Evolutionary conservation across 2,888 invertebrate genomes (phyloP).

Genomic region (Sinotaia quadrata): DNA sequence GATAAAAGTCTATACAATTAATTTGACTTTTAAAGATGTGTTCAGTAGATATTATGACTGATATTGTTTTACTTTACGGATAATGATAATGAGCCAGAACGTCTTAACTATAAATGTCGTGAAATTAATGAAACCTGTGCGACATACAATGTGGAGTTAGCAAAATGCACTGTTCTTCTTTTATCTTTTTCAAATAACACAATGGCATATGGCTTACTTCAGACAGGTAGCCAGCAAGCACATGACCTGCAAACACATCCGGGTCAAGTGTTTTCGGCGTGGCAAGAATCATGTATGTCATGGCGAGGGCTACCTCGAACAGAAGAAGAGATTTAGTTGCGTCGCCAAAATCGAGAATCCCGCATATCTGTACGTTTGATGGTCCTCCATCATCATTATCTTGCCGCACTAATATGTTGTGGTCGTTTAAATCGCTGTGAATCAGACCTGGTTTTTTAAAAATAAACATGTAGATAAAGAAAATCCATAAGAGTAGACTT

Average conservation of each 20-base stretch:
- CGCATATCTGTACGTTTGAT: slow-evolving; percentile 77
- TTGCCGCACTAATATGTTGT: slow-evolving; percentile 81
- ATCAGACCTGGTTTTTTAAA: slow-evolving; percentile 81
- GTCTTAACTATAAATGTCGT: too few relatives aligned
- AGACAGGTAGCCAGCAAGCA: slow-evolving; percentile 84
- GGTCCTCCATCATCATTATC: slow-evolving; percentile 33
- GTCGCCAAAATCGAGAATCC: slow-evolving; percentile 91
- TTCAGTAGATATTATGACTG: too few relatives aligned
- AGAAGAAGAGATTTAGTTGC: slow-evolving; percentile 80
- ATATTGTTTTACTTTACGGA: too few relatives aligned
- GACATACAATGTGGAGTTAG: too few relatives aligned
- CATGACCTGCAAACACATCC: slow-evolving; percentile 73
- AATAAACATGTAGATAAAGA: too few relatives aligned
- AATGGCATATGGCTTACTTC: slow-evolving; percentile 70
- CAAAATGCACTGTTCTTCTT: too few relatives aligned
- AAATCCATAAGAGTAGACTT: too few relatives aligned
- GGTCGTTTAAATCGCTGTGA: slow-evolving; percentile 93
- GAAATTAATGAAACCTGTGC: too few relatives aligned
- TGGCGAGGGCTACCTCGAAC: slow-evolving; percentile 87
- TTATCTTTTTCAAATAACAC: background rate
- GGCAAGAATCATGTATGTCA: slow-evolving; percentile 83
- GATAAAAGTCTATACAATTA: too few relatives aligned
- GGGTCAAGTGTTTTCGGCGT: slow-evolving; percentile 63
- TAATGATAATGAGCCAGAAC: too few relatives aligned
- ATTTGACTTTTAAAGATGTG: too few relatives aligned